Evolutionary conservation across 2,113 vertebrate genomes (phyloP), one percentile per base, ranked within the genome.

Genomic region (Cairina moschata): DNA sequence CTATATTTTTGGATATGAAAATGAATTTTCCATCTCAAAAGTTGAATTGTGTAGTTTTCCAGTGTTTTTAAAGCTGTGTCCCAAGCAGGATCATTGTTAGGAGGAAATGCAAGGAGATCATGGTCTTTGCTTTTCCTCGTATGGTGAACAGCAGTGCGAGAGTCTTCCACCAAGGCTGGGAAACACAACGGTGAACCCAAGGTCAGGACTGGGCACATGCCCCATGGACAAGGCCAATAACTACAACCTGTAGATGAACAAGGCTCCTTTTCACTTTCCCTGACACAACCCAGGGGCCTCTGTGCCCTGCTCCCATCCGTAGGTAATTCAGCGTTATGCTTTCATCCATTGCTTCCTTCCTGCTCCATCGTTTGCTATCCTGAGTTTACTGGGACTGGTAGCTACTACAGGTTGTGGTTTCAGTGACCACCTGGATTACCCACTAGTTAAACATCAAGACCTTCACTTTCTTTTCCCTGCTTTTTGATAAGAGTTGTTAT

Each of bases 341-440:
- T 92, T 78, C 66, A 81, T 50, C 26, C 76, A 11, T 48, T 72
- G 11, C 18, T 88, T 94, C 75, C 65, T 90, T 88, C 76, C 38
- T 77, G 17, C 26, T 75, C 34, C 4, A 9, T n/a, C 32, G 3
- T 52, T 80, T 3, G 15, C 26, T 36, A 34, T 17, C 46, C 56
- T 67, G 60, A 54, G 12, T 81, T 94, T 48, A 22, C 16, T 9
- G 65, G 15, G 21, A 32, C 20, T 23, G 66, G 38, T 40, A 62
- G 68, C 23, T 67, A 18, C 44, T 23, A 17, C 1, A 0, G 36
- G 15, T 38, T 60, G 52, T 60, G 55, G 1, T 67, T 77, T 46
- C 54, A 29, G 26, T 36, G n/a, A 6, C 42, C 42, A 32, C 26
- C 14, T 62, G 60, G 32, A 40, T 75, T 88, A 50, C 7, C 7